phyloP scores from a whole-genome alignment of 2,888 invertebrate species.

The Mesorhabditis spiculigera region DNA sequence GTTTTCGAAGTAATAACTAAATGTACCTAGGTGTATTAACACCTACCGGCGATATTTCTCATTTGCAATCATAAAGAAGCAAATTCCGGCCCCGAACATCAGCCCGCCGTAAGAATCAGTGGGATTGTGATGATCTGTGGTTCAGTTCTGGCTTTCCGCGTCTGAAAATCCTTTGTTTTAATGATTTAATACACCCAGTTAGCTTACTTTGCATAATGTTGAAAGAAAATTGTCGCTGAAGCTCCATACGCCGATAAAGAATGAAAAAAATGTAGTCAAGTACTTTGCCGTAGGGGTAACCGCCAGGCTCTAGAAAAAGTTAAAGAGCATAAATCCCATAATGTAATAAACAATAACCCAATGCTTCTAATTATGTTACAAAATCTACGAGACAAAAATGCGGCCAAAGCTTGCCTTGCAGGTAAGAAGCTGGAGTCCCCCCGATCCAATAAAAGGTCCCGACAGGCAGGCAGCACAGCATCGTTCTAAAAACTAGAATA shows the following conservation, averaged over 20 bases:
- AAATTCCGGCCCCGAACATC: conserved; percentile 61
- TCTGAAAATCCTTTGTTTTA: neutral
- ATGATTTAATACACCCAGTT: too few species aligned
- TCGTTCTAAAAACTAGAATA: conserved; percentile 54
- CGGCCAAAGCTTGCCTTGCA: conserved; percentile 30
- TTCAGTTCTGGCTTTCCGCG: conserved; percentile 16
- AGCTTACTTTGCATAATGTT: conserved; percentile 58
- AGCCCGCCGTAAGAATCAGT: conserved; percentile 60
- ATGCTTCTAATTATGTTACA: too few species aligned
- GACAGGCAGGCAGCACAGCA: conserved; percentile 58
- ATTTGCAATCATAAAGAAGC: conserved; percentile 62
- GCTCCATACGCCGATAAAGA: conserved; percentile 60
- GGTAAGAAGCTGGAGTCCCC: conserved; percentile 61
- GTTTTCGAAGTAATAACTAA: neutral
- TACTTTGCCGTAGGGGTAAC: conserved; percentile 28
- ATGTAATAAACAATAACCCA: too few species aligned
- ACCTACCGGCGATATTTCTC: conserved; percentile 52
- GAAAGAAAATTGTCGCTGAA: conserved; percentile 58
- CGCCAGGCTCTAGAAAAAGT: neutral
- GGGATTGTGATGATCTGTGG: conserved; percentile 54
- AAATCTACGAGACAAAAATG: too few species aligned
- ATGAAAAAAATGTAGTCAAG: conserved; percentile 61
- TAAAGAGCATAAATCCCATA: too few species aligned
- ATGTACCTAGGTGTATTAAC: neutral
- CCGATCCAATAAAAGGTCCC: conserved; percentile 62